Base-by-base conservation (phyloP, 1,140 invertebrate species). In the Eurosta solidaginis region DNA sequence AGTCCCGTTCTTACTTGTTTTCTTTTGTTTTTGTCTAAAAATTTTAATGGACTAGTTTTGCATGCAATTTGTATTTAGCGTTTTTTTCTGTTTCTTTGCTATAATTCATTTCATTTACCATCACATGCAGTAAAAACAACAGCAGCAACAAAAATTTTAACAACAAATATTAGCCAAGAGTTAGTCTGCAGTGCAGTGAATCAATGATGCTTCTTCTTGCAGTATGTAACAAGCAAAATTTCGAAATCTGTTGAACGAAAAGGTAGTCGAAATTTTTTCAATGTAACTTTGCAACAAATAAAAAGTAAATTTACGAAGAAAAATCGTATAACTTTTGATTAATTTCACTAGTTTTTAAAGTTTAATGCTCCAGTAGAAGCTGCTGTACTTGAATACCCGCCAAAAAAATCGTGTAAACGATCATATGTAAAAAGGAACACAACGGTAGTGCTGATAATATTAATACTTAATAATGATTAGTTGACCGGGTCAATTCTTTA, bases 1-100 rank as follows among this genome's bases (percentile, higher is more conserved):
- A n/a, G n/a, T n/a, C n/a, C n/a, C n/a, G n/a, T n/a, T n/a, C n/a
- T n/a, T n/a, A n/a, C n/a, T 49, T 49, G 45, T 1, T 12, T 49
- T 3, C 0, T 17, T 49, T 27, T 36, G 20, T 59, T 59, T 59
- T 22, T 33, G n/a, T n/a, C n/a, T 14, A 29, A 10, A 59, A 59
- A 5, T 59, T 59, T 59, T 59, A 59, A 59, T 59, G 54, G 25
- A 33, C n/a, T 59, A 59, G 54, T 33, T 59, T 36, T 59, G 54
- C 54, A 29, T 59, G 54, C 54, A 59, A 59, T 59, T 59, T 59
- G 54, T 59, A 59, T 59, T 59, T 59, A 25, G 10, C 12, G 54
- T 36, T 9, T 36, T 17, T n/a, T 36, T 29, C 22, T 59, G 27
- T 17, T 33, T n/a, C n/a, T n/a, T n/a, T n/a, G n/a, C n/a, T n/a